Evolutionary conservation across 2,113 vertebrate species (phyloP), one percentile per base, ranked within the genome.

Genomic region (Lampris megalopsis): DNA sequence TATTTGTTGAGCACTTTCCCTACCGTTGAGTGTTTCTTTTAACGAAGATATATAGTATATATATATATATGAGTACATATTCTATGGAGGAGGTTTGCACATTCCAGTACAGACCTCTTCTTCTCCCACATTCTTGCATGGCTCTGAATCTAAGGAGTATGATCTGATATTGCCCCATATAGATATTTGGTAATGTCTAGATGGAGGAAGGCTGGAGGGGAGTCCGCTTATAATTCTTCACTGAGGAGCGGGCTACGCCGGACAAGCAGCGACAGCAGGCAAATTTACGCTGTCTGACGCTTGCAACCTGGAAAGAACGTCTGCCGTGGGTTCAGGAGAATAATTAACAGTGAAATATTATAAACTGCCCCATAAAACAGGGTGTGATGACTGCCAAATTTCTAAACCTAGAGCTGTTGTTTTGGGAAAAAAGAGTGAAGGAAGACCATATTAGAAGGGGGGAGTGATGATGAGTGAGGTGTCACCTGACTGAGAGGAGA

Each of bases 321-420:
- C 68, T 69, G 65, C 63, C 65, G 40, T 43, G 62, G 63, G 69
- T 80, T 84, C 54, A 64, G 68, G 88, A 80, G 81, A 85, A 89
- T 87, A 92, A 90, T 87, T 90, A 90, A 82, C 73, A 76, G 74
- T 93, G 73, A 92, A 91, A 90, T 92, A 90, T 91, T 89, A 89
- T 92, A 91, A 91, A 92, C 88, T 73, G 58, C 63, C 48, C 64
- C 77, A 73, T 86, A 82, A 89, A 83, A 92, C 85, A 60, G 56
- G 79, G 71, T 76, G 42, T 58, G 63, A 40, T 6, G 75, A 70
- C 53, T 74, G 75, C 72, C 82, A 91, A 74, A 85, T 74, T 73
- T 88, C 2, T 65, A 73, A 77, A 86, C 80, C 80, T 73, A 73
- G 52, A 69, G 66, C 36, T 24, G 74, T 66, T 64, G 63, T 42